Base-by-base conservation (phyloP, 2,797 vertebrate species). In the Ceryle rudis region DNA sequence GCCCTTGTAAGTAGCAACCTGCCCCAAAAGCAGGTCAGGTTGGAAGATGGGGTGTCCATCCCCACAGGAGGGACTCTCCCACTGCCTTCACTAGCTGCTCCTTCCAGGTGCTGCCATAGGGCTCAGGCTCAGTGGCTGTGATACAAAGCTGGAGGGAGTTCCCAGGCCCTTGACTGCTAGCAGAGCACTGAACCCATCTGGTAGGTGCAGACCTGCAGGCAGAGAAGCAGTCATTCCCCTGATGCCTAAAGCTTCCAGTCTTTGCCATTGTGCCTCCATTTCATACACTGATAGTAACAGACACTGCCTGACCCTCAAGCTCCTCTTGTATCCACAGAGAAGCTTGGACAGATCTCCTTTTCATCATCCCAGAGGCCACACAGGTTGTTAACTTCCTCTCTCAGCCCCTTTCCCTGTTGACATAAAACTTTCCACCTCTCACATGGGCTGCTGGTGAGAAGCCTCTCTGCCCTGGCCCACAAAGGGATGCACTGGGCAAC, bases 281-380 rank as follows among this genome's bases (percentile, higher is more conserved):
- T 41, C 33, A 25, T 14, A 49, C 57, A 49, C 25, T 49, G 44
- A 28, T 19, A 37, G 42, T 9, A 21, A 28, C 5, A 41, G 57
- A 46, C 20, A 8, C 33, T 47, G 47, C 33, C 33, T 47, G 65
- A 6, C 29, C 12, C 33, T 70, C 26, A 37, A 29, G 15, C 19
- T 69, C 39, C 55, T n/a, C 12, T 22, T 29, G 39, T 28, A 54
- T 14, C n/a, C 57, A 54, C 47, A n/a, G 67, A 58, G 51, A n/a
- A 65, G 22, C 37, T 58, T 1, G 1, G 4, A 9, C 65, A 2
- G 1, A 11, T 58, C 52, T 58, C 26, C 13, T 44, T 15, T 57
- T 29, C 37, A 33, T 19, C 29, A 61, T 6, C 16, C 5, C 29
- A 31, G 8, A 55, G 44, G 21, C 9, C 25, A 37, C 0, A 0